phyloP scores from a whole-genome alignment of 2,797 vertebrate species.

The Remorina albescens region DNA sequence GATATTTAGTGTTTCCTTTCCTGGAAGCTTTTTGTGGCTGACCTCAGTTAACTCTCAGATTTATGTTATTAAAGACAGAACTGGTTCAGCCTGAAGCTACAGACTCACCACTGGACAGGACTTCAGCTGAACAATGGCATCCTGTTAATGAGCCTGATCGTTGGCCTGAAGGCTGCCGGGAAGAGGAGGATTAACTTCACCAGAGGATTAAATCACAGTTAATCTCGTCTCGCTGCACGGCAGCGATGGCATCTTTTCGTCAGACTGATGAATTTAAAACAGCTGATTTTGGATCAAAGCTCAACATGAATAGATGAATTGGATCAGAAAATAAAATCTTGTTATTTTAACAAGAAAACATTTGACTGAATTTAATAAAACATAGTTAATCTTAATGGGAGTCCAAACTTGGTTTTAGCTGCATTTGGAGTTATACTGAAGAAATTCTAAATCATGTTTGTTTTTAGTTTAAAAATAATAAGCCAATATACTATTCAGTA shows the following conservation, averaged over 20 bases:
- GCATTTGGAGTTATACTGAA: not conserved
- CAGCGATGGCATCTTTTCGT: slow-evolving; percentile 42
- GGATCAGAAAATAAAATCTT: not conserved
- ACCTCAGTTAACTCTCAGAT: slow-evolving; percentile 39
- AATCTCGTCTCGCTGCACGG: slow-evolving; percentile 44
- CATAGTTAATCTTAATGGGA: not conserved
- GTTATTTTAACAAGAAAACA: not conserved
- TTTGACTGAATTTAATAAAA: not conserved
- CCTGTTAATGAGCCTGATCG: slow-evolving; percentile 64
- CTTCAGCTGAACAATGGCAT: slow-evolving; percentile 52
- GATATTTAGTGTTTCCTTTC: slow-evolving; percentile 9
- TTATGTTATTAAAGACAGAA: slow-evolving; percentile 52
- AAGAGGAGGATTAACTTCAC: slow-evolving; percentile 57
- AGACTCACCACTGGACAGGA: slow-evolving; percentile 39
- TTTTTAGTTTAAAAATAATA: too few relatives aligned
- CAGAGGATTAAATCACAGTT: slow-evolving; percentile 63
- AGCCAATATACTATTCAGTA: too few relatives aligned
- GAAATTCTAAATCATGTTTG: too few relatives aligned
- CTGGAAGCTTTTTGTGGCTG: slow-evolving; percentile 19
- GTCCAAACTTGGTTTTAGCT: not conserved
- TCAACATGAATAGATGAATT: too few relatives aligned
- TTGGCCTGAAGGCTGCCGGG: slow-evolving; percentile 52
- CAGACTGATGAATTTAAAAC: not conserved
- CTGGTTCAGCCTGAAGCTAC: slow-evolving; percentile 60
- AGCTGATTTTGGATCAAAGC: not conserved